phyloP scores from a whole-genome alignment of 2,113 vertebrate genomes.

The Mesoclemmys tuberculata region DNA sequence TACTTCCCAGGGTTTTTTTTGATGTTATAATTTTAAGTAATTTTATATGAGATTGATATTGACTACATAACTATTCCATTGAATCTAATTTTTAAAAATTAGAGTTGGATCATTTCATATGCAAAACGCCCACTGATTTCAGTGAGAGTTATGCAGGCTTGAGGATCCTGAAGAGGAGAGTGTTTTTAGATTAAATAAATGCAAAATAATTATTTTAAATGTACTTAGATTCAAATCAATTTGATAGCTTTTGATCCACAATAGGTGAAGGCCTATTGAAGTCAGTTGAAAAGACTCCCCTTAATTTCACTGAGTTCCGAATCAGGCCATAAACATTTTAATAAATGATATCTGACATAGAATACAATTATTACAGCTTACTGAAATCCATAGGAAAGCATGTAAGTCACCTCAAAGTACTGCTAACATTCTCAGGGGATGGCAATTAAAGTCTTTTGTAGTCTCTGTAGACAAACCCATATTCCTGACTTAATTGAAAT shows the following conservation, averaged over 20 bases:
- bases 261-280: background rate
- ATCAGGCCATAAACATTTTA: background rate
- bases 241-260: background rate
- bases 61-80: too few species aligned
- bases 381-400: background rate
- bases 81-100: background rate
- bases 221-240: background rate
- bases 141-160: background rate
- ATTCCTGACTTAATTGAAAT: slow-evolving; percentile 58
- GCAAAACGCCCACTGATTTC: background rate
- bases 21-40: background rate
- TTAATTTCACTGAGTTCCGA: background rate
- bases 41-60: background rate
- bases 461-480: background rate
- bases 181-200: background rate
- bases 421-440: background rate
- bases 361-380: background rate
- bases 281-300: background rate
- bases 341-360: background rate
- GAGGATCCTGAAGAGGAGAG: background rate
- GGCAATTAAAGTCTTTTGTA: background rate
- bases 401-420: background rate
- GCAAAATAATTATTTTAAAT: background rate
- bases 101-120: background rate
- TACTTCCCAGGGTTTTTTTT: background rate